Conservation (phyloP, 2,888 invertebrate species). For the Gonocerus acuteangulatus region DNA sequence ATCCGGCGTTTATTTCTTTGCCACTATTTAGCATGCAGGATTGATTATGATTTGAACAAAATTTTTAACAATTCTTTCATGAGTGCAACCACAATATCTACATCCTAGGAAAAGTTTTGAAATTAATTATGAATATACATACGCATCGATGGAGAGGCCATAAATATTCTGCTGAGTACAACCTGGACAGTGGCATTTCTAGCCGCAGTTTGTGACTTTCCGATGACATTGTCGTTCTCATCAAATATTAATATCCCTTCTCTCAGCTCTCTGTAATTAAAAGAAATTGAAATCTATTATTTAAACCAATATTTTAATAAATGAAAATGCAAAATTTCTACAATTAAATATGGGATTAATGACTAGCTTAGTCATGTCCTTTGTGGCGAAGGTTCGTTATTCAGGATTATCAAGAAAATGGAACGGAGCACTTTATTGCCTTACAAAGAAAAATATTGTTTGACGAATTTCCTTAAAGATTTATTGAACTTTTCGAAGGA, state of each 20-base stretch:
- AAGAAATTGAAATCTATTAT: not conserved
- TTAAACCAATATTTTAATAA: not conserved
- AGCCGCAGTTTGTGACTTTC: conserved; percentile 60
- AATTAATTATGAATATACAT: conserved; percentile 42
- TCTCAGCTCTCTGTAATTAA: conserved; percentile 58
- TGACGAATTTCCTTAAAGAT: no score
- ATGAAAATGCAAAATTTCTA: not conserved
- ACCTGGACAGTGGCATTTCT: conserved; percentile 78
- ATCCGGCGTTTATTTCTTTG: not conserved
- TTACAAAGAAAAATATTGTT: no score
- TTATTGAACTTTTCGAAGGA: no score
- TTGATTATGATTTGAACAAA: not conserved
- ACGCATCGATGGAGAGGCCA: conserved; percentile 97
- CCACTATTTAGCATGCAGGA: not conserved
- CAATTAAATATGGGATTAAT: not conserved
- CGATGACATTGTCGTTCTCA: conserved; percentile 62
- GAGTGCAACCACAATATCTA: no score
- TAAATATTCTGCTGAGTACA: conserved; percentile 75
- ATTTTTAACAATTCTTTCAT: not conserved
- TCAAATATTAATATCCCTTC: conserved; percentile 79
- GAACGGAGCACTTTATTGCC: no score
- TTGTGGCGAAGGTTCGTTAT: no score
- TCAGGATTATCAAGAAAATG: no score
- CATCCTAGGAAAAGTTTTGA: not conserved
- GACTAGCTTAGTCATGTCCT: no score